Evolutionary conservation across 2,888 invertebrate genomes (phyloP), one percentile per base, ranked within the genome.

Genomic region (Biston betularia): DNA sequence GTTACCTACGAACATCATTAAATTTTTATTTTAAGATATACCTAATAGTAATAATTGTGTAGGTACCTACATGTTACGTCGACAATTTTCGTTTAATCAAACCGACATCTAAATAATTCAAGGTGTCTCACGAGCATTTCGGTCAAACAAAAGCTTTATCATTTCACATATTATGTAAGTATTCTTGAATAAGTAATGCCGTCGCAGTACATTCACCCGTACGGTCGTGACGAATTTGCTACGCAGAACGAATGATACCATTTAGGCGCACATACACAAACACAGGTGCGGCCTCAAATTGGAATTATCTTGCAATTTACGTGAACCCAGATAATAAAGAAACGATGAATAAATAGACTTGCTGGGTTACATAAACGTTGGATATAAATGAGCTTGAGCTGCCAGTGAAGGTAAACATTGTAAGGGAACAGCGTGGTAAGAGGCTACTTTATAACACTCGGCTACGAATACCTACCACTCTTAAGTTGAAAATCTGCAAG

Each of bases 201-300:
- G 34, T 38, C 57, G 57, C 66, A 71, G 69, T 69, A 69, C 60
- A 59, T 60, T 74, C 69, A 60, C 63, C 60, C 67, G 67, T 60
- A 69, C 63, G 68, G 59, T 48, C 50, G 55, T 75, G 73, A 75
- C 74, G 71, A 75, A 78, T 75, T 71, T 56, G 65, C 58, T 64
- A 65, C 46, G 48, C 55, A 50, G 46, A 71, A 72, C 64, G 65
- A 76, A 74, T 68, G 73, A 74, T 68, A 75, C 71, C 72, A 76
- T 72, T 74, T 70, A 56, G 58, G 44, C 68, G 63, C 68, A 69
- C 68, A 69, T 69, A 66, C 53, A 75, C 67, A 71, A 70, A 75
- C 69, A 69, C 81, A 80, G 80, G 81, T 80, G 80, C 59, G 72
- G 12, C 65, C 60, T 63, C 63, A 75, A 80, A 81, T 77, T 76